phyloP scores from a whole-genome alignment of 1,140 invertebrate genomes.

The Thaumatotibia leucotreta region DNA sequence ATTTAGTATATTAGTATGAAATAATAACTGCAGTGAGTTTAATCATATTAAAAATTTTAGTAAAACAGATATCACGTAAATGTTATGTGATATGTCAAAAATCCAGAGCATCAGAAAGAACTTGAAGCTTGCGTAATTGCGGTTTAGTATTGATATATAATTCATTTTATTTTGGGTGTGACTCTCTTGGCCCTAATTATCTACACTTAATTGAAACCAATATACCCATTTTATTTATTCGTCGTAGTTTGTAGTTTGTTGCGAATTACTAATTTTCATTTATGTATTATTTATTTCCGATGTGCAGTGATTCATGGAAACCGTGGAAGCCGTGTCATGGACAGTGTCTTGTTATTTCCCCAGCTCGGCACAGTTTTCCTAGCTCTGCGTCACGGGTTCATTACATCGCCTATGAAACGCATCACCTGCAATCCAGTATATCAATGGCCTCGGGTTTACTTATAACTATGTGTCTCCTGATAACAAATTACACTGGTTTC shows the following conservation, averaged over 20 bases:
- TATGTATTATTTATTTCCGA: background rate
- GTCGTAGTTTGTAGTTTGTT: background rate
- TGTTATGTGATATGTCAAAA: too few relatives aligned
- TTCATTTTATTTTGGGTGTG: too few relatives aligned
- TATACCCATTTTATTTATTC: too few relatives aligned
- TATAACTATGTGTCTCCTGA: background rate
- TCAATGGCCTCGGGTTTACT: slow-evolving; percentile 24
- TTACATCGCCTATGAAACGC: background rate
- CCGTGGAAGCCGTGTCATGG: background rate
- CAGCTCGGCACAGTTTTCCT: slow-evolving; percentile 20
- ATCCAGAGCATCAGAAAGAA: too few relatives aligned
- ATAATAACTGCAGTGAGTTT: too few relatives aligned
- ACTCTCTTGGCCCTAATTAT: too few relatives aligned
- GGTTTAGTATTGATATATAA: too few relatives aligned
- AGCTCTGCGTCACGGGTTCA: slow-evolving; percentile 22
- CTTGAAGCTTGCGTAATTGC: too few relatives aligned
- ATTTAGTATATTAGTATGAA: too few relatives aligned
- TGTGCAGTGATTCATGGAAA: background rate
- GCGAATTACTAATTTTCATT: background rate
- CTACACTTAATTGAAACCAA: too few relatives aligned
- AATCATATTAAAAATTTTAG: too few relatives aligned
- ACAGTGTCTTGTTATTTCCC: background rate
- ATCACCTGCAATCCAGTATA: slow-evolving; percentile 22
- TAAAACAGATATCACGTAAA: too few relatives aligned
- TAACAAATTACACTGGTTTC: background rate